Conservation (phyloP, 2,113 vertebrate genomes). For the Sardina pilchardus region DNA sequence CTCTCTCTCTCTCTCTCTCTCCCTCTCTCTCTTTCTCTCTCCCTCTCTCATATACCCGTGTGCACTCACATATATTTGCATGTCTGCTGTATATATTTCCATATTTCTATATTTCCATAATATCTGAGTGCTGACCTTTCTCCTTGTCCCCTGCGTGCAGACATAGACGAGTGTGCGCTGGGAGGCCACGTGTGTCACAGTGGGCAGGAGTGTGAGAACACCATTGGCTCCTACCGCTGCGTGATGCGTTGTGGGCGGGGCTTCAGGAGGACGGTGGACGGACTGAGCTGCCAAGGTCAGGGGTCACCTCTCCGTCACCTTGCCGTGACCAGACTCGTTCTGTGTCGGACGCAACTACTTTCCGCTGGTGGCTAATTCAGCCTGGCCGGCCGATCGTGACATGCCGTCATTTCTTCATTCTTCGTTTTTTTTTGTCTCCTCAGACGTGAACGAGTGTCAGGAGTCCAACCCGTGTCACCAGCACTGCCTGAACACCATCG, state of each 20-base stretch:
- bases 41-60: not conserved
- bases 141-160: slow-evolving; percentile 57
- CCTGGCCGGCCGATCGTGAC: not conserved
- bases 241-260: slow-evolving; percentile 81
- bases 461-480: slow-evolving; percentile 90
- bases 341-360: not conserved
- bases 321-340: not conserved
- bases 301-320: not conserved
- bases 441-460: slow-evolving; percentile 95
- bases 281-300: slow-evolving; percentile 85
- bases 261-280: slow-evolving; percentile 82
- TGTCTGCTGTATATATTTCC: not conserved
- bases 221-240: slow-evolving; percentile 86
- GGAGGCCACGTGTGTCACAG: slow-evolving; percentile 76
- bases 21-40: not conserved
- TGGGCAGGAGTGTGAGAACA: slow-evolving; percentile 89
- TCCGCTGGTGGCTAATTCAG: not conserved
- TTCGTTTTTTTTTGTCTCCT: slow-evolving; percentile 26
- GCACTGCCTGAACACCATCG: slow-evolving; percentile 88
- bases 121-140: not conserved
- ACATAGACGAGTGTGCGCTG: slow-evolving; percentile 88
- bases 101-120: too few relatives aligned
- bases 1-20: not conserved
- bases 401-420: too few relatives aligned
- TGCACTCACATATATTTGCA: not conserved